Evolutionary conservation across 1,140 invertebrate species (phyloP), one percentile per base, ranked within the genome.

Genomic region (Drosophila nannoptera): DNA sequence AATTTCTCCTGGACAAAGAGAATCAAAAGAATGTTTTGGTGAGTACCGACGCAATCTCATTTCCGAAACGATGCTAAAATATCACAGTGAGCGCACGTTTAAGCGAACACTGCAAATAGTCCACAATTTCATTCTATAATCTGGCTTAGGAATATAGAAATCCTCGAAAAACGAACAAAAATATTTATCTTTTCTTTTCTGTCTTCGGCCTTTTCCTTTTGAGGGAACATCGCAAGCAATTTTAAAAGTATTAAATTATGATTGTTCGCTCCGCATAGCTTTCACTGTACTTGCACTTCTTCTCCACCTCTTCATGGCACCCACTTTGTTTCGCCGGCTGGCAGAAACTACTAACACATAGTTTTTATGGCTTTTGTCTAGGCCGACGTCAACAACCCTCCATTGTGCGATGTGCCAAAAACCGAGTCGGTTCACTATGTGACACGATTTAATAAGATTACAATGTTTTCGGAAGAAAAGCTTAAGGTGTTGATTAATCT

Each of bases 1-100:
- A 97, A 92, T 97, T 96, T 91, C 93, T 97, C 80, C 92, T 97
- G 84, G 95, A 97, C 90, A 96, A 96, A 90, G 95, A 96, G 83
- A 97, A 96, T 90, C 92, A 95, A 84, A 93, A 92, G 76, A 92
- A 93, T 72, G 92, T 93, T 67, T 92, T 94, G 94, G 94, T 95
- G 83, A 92, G 91, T 90, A 33, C 46, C 49, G 42, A 36, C 3
- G 4, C 2, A 48, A 32, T 8, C 8, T 11, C 12, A 59, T 36
- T 14, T 14, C n/a, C n/a, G 16, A 43, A 59, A 12, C 40, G 7
- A 43, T 43, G 4, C 4, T 9, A 42, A n/a, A 22, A n/a, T 22
- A 31, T 4, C 4, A 46, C 45, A 46, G 22, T 46, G 45, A 29
- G 9, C 0, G 29, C 22, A 29, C 45, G 16, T 22, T 6, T 29